Base-by-base conservation (phyloP, 2,888 invertebrate genomes). In the Sarcophaga caerulescens region DNA sequence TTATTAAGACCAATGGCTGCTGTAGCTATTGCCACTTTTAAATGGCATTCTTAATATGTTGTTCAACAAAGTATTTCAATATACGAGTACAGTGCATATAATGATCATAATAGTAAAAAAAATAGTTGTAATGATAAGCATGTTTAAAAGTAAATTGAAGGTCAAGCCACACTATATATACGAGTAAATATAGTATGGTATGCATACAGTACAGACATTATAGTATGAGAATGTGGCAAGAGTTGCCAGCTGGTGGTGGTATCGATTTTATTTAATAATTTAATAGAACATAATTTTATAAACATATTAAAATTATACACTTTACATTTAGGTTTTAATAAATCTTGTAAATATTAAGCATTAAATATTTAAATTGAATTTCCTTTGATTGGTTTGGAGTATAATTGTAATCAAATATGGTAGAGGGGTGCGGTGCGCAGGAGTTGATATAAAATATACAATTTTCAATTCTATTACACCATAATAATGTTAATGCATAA, bases 101-200 rank as follows among this genome's bases (percentile, higher is more conserved):
- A 19, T 68, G 6, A 35, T 35, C 47, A 23, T 19, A n/a, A 52
- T 59, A 80, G 59, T 80, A 75, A 11, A 8, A 14, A 5, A 25
- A 14, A 66, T n/a, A 11, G 6, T 17, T 44, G n/a, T 44, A n/a
- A 44, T 8, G 62, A 62, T 35, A 74, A 69, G 52, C 21, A 68
- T 47, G 59, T 76, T 70, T 52, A 70, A 66, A 65, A 65, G 45
- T 76, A 80, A 80, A 77, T 57, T 81, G 81, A 85, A 85, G 85
- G 85, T 77, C 73, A 85, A 45, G 77, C 71, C 68, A 69, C 77
- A 77, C 62, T 73, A n/a, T 74, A n/a, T 68, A 74, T 77, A 52
- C 17, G 5, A 52, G 10, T 52, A 17, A 11, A 4, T 17, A 17
- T 52, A 1, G 17, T 47, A 14, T 47, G 47, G 1, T 14, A 12